Evolutionary conservation across 1,140 invertebrate species (phyloP), one percentile per base, ranked within the genome.

Genomic region (Zaprionus davidi): DNA sequence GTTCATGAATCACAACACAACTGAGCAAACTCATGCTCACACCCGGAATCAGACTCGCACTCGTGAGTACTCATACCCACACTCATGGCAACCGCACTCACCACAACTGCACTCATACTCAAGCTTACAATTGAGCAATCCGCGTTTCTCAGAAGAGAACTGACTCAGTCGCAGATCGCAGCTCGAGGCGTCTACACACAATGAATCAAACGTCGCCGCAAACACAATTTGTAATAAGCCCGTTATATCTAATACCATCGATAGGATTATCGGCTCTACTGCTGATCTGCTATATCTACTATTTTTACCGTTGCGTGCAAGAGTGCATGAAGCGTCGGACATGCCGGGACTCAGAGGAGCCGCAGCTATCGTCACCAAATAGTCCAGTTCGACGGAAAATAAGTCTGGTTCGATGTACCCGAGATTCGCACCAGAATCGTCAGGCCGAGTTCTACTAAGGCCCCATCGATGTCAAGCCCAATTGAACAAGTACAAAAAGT

Each of bases 181-280:
- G 46, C 55, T 51, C 9, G 20, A 62, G 24, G 41, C 41, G n/a
- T 38, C 34, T 41, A 26, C 34, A 26, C 34, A 72, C 57, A 60
- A 74, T 75, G 72, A 71, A 64, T 24, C 26, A 53, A 26, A 31
- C 67, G 26, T 17, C 31, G 31, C 41, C 9, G 22, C 17, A 36
- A 15, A 9, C 22, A 12, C 15, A 36, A 0, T 64, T 65, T 13
- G 22, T n/a, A 3, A 49, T 76, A 9, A 76, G 62, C 15, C 1
- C 31, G 2, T 20, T 71, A 1, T 76, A 76, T 28, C 73, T 76
- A n/a, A 12, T 76, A 26, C 73, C 68, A 13, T 15, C 34, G 1
- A 6, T 65, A 5, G 2, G 31, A 0, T 17, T 71, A 24, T n/a
- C 46, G 5, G 12, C 60, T 3, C 15, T 71, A 5, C 12, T 76